Conservation (phyloP, 2,113 vertebrate species). For the Protobothrops mucrosquamatus region DNA sequence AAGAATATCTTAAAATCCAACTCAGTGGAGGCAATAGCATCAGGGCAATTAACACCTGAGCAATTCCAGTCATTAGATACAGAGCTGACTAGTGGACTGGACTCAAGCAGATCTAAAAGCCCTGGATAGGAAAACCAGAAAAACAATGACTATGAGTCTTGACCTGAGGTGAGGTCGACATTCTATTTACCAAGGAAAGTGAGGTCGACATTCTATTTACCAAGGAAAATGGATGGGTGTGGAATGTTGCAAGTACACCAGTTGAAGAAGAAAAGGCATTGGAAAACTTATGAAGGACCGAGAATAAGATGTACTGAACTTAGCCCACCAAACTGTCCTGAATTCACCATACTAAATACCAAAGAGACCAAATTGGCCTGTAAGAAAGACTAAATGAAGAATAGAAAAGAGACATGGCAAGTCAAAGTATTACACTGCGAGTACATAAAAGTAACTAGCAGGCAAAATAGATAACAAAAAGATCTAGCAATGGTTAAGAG, state of each 20-base stretch:
- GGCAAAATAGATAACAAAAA: not conserved
- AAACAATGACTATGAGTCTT: too few relatives aligned
- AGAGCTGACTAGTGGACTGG: too few relatives aligned
- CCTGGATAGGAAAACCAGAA: too few relatives aligned
- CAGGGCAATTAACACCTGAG: too few relatives aligned
- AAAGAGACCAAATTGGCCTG: not conserved
- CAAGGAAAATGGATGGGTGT: too few relatives aligned
- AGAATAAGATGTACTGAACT: not conserved
- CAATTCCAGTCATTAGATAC: too few relatives aligned
- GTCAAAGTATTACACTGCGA: not conserved
- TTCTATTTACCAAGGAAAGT: too few relatives aligned
- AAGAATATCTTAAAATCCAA: too few relatives aligned
- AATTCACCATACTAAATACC: not conserved
- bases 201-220: too few relatives aligned
- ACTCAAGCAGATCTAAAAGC: too few relatives aligned
- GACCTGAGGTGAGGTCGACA: too few relatives aligned
- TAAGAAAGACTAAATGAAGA: not conserved
- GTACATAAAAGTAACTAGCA: not conserved
- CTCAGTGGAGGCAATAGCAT: too few relatives aligned
- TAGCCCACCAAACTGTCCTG: not conserved
- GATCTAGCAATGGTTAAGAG: not conserved
- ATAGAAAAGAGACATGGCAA: not conserved
- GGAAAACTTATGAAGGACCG: not conserved
- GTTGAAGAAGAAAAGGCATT: not conserved
- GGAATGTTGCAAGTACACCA: not conserved